Conservation (phyloP, 1,140 invertebrate species). For the Trichonephila clavata region DNA sequence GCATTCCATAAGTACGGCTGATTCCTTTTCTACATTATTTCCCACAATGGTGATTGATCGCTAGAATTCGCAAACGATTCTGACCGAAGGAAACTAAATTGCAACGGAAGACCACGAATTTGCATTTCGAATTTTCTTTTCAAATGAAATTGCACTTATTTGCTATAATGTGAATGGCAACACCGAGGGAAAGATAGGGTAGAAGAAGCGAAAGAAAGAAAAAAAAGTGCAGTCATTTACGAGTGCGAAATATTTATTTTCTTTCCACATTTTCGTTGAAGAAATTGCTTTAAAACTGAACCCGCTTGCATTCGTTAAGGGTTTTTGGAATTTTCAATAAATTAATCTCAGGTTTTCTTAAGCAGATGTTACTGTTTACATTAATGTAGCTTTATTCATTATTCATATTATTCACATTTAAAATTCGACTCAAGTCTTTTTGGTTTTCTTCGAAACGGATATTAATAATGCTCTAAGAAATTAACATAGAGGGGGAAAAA, state of each 20-base stretch:
- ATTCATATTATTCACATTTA: conserved; percentile 68
- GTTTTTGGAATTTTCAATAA: conserved; percentile 69
- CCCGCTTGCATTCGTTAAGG: conserved; percentile 40
- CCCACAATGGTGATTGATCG: conserved; percentile 64
- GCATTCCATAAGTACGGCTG: conserved; percentile 47
- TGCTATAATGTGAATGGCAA: conserved; percentile 29
- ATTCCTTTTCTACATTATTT: neutral
- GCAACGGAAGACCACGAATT: conserved; percentile 54
- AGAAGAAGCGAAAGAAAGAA: neutral
- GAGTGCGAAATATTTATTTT: conserved; percentile 60
- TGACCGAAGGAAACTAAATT: conserved; percentile 46
- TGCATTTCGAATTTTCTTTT: conserved; percentile 51
- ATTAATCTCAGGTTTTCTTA: conserved; percentile 47
- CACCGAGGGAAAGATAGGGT: neutral
- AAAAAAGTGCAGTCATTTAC: conserved; percentile 22
- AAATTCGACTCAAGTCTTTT: conserved; percentile 31
- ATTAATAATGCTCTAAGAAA: neutral
- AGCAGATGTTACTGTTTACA: neutral
- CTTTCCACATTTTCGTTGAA: neutral
- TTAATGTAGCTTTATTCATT: conserved; percentile 51
- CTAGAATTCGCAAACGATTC: neutral
- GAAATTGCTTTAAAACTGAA: conserved; percentile 49
- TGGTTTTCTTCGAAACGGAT: neutral
- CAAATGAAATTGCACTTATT: conserved; percentile 58
- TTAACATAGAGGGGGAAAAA: neutral